phyloP scores from a whole-genome alignment of 1,140 invertebrate genomes.

The Sinella curviseta region DNA sequence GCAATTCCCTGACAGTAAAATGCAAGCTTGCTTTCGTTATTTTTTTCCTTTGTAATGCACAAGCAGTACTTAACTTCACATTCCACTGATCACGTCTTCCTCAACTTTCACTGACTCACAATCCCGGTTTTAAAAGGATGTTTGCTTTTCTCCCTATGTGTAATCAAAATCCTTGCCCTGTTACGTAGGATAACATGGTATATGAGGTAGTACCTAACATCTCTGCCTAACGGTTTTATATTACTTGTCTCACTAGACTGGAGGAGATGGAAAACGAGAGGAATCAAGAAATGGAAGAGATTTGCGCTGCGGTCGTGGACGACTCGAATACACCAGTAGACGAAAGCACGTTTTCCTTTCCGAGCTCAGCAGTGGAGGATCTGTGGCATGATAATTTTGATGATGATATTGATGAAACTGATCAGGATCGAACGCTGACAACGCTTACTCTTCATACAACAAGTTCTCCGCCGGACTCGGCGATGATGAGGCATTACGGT shows the following conservation, averaged over 20 bases:
- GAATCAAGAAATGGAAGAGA: conserved; percentile 45
- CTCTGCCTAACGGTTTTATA: too few species aligned
- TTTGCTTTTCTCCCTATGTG: too few species aligned
- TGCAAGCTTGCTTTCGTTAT: too few species aligned
- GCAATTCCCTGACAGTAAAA: too few species aligned
- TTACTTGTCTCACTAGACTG: neutral
- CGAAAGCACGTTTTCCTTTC: conserved; percentile 47
- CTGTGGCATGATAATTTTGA: conserved; percentile 4
- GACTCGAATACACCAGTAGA: conserved; percentile 21
- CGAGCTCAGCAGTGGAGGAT: conserved; percentile 25
- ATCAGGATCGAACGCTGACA: conserved; percentile 27
- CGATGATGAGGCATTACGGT: conserved; percentile 9
- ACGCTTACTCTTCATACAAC: conserved; percentile 11
- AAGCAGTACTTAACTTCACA: too few species aligned
- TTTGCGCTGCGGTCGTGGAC: neutral
- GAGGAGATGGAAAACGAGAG: conserved; percentile 41
- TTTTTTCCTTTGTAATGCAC: too few species aligned
- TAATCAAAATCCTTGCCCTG: too few species aligned
- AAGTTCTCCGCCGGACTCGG: neutral
- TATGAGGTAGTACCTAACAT: too few species aligned
- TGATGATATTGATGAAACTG: conserved; percentile 24
- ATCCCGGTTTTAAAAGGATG: too few species aligned
- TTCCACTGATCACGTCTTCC: too few species aligned
- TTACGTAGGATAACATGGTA: too few species aligned
- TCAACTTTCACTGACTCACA: too few species aligned